Evolutionary conservation across 2,888 invertebrate genomes (phyloP), one percentile per base, ranked within the genome.

Genomic region (Melikaiella ostensackeni): DNA sequence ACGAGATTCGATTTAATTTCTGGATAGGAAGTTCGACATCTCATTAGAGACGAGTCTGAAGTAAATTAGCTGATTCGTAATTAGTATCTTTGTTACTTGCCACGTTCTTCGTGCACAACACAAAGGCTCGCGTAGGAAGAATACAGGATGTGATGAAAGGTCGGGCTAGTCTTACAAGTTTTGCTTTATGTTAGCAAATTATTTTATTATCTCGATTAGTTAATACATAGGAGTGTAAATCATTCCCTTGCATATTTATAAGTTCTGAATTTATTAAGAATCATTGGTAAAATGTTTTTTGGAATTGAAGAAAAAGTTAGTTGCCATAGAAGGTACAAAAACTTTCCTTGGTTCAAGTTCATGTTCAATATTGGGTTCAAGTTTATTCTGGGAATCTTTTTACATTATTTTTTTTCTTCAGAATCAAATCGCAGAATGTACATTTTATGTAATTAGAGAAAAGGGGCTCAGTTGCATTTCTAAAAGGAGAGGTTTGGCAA

Each of bases 91-190:
- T 46, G 66, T 66, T 46, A 27, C 42, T 46, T 66, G 27, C 66
- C 46, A 66, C 66, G 42, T 42, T 64, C 24, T 19, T 19, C 42
- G 30, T 66, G 27, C 42, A 38, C 9, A 66, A 24, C 8, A 38
- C 42, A 66, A 38, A 66, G 42, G 19, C 42, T 66, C 66, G 27
- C 66, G 66, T 66, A 66, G 66, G 66, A 66, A 46, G 66, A 66
- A 66, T 27, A 66, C 46, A 66, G 64, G 64, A 66, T 66, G 64
- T 66, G 64, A 42, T 42, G 64, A 66, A 66, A 66, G 16, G 38
- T 42, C 8, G 16, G 24, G 24, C 16, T 66, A 21, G 35, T 57
- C 57, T 57, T 57, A 6, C 21, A 24, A 13, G 24, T 57, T 57
- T 24, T 24, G 13, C 24, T 57, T 24, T 1, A 24, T 24, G 24